Conservation (phyloP, 2,888 invertebrate genomes). For the Ypsolopha sequella region DNA sequence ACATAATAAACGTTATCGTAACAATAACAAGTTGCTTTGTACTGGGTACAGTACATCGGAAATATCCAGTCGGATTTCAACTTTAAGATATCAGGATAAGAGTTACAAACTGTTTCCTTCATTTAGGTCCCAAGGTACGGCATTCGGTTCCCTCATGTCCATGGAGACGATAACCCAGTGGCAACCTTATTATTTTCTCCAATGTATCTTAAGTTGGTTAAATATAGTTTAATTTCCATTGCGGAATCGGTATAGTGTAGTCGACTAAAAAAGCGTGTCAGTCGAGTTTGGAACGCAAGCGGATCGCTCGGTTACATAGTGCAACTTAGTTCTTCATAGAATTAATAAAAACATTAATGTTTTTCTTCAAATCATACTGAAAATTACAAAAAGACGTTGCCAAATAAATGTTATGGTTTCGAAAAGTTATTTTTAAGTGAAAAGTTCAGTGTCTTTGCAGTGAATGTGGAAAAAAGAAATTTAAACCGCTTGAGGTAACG, state of each 20-base stretch:
- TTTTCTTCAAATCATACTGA: no score
- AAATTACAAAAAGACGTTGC: no score
- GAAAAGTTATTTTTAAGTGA: no score
- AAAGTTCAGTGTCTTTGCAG: no score
- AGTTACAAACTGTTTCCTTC: background rate
- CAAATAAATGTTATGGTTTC: no score
- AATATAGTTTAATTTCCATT: background rate
- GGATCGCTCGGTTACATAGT: background rate
- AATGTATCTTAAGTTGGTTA: background rate
- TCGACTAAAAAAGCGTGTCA: background rate
- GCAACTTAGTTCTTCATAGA: constrained; percentile 10
- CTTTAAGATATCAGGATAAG: background rate
- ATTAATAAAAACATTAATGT: no score
- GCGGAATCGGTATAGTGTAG: background rate
- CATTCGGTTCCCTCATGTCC: constrained; percentile 40
- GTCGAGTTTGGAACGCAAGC: background rate
- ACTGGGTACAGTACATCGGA: constrained; percentile 15
- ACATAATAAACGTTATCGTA: constrained; percentile 67
- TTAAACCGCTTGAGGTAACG: no score
- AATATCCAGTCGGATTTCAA: constrained; percentile 9
- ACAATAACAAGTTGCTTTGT: constrained; percentile 57
- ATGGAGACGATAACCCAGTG: constrained; percentile 6
- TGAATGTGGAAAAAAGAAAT: no score
- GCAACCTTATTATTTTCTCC: background rate
- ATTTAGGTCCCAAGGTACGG: constrained; percentile 8